Evolutionary conservation across 2,113 vertebrate genomes (phyloP).

Genomic region (Rhinoderma darwinii): DNA sequence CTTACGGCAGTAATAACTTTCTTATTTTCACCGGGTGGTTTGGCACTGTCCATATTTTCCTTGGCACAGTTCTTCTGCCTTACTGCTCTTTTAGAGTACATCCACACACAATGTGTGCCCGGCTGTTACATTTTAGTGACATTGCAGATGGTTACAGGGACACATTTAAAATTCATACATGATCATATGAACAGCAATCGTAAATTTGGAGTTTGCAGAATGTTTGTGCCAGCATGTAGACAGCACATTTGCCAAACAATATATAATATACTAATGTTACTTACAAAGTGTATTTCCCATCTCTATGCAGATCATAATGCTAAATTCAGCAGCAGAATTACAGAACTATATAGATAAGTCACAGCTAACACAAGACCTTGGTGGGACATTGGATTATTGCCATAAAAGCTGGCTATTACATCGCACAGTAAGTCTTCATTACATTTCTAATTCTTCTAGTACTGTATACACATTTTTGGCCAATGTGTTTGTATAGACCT

Average conservation of each 20-base stretch:
- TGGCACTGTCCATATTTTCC: conserved; percentile 22
- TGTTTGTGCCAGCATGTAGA: neutral
- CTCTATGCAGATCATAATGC: conserved; percentile 90
- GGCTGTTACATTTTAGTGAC: neutral
- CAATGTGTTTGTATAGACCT: too few relatives aligned
- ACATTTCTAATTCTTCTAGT: conserved; percentile 7
- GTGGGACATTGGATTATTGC: conserved; percentile 93
- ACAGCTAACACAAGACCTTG: conserved; percentile 93
- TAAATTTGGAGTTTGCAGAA: neutral
- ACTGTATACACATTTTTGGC: neutral
- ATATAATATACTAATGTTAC: too few relatives aligned
- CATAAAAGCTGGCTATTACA: conserved; percentile 92
- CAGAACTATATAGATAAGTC: conserved; percentile 91
- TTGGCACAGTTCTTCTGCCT: neutral
- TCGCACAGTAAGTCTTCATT: conserved; percentile 83
- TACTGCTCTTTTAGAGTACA: neutral
- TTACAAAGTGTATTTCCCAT: neutral
- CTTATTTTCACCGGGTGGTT: conserved; percentile 2
- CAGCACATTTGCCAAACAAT: too few relatives aligned
- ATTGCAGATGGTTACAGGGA: neutral
- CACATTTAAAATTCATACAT: neutral
- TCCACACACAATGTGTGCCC: neutral
- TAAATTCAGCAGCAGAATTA: conserved; percentile 93
- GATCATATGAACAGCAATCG: neutral
- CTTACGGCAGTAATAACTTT: neutral